A percentile compares a stretch with the other conserved stretches of the same genome.
These are phyloP conservation scores for Pogonomyrmex californicus DNA, from an alignment of 1,140 invertebrate genomes.

Conservation along the genomic window DNA sequence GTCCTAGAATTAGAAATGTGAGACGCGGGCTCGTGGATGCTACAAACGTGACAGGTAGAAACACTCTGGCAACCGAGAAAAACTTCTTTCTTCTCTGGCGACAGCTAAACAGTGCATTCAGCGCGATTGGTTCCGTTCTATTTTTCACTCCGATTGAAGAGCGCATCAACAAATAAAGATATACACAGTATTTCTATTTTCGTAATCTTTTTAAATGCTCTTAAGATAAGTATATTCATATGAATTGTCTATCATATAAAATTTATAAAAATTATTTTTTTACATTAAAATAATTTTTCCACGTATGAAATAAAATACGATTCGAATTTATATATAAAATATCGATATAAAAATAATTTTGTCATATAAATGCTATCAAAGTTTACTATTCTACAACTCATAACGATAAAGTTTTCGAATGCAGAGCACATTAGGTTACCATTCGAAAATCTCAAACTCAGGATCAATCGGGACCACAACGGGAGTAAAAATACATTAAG, in stretches of 20 bases:
- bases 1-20: constrained; percentile 74
- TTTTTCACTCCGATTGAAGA: constrained; percentile 54
- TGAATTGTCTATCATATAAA: not conserved
- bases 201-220: not conserved
- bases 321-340: not conserved
- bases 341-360: not conserved
- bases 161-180: constrained; percentile 45
- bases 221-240: not conserved
- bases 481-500: constrained; percentile 76
- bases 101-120: constrained; percentile 50
- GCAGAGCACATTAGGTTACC: not conserved
- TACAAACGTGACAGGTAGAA: constrained; percentile 75
- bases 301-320: not conserved
- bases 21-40: constrained; percentile 61
- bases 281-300: not conserved
- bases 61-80: constrained; percentile 60
- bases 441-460: constrained; percentile 41
- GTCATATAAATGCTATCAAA: not conserved
- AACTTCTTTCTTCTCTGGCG: constrained; percentile 43
- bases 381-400: not conserved
- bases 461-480: not conserved
- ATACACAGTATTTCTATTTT: not conserved
- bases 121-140: constrained; percentile 43
- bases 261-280: not conserved
- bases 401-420: not conserved